phyloP scores from a whole-genome alignment of 2,113 vertebrate species.

The Oncorhynchus masou region DNA sequence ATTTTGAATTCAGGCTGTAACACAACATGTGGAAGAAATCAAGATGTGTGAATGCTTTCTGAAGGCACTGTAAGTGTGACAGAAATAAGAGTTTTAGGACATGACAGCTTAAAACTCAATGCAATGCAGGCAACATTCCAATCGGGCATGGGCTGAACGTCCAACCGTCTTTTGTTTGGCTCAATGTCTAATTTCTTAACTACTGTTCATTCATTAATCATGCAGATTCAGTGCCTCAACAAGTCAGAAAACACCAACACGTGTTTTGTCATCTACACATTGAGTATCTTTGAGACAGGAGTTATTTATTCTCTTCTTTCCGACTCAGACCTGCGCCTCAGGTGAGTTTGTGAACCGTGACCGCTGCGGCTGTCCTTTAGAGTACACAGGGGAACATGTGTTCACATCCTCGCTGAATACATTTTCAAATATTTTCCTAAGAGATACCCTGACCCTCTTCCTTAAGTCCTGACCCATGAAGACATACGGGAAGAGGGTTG shows the following conservation, averaged over 20 bases:
- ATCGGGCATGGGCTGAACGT: background rate
- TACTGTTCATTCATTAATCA: background rate
- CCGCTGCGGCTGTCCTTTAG: conserved; percentile 41
- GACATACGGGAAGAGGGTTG: conserved; percentile 80
- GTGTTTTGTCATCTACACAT: too few species aligned
- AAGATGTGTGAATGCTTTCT: too few species aligned
- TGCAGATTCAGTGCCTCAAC: too few species aligned
- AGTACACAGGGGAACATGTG: conserved; percentile 16
- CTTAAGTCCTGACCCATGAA: conserved; percentile 79
- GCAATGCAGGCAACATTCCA: background rate
- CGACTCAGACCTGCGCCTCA: conserved; percentile 16
- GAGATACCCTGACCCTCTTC: conserved; percentile 58
- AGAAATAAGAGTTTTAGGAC: too few species aligned
- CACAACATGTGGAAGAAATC: too few species aligned
- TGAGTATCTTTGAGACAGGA: background rate
- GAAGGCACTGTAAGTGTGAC: background rate
- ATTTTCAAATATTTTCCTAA: conserved; percentile 68
- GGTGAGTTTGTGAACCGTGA: conserved; percentile 32
- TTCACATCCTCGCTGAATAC: conserved; percentile 70
- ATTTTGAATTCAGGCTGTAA: too few species aligned
- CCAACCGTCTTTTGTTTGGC: background rate
- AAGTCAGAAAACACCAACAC: too few species aligned
- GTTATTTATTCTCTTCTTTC: background rate
- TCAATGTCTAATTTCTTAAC: background rate
- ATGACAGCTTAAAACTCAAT: background rate